These are phyloP conservation scores for Cecidostiba fungosa DNA, from an alignment of 2,888 invertebrate species.

Conservation along the genomic window DNA sequence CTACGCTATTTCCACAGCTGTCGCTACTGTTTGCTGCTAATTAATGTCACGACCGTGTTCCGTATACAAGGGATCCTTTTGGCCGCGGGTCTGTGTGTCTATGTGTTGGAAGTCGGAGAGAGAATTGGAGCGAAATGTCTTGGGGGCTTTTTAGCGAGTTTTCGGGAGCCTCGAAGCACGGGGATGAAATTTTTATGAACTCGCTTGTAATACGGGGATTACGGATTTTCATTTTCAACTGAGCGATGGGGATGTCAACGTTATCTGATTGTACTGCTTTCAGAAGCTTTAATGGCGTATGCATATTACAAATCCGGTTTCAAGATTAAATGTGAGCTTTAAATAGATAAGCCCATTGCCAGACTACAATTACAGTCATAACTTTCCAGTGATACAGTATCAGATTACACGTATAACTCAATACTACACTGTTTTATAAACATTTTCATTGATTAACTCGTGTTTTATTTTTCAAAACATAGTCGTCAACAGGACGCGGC, in stretches of 20 bases:
- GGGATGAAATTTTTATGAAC: constrained; percentile 7
- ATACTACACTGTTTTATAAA: neutral
- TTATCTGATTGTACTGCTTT: neutral
- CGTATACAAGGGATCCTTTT: constrained; percentile 6
- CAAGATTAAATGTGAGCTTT: constrained; percentile 5
- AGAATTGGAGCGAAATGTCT: constrained; percentile 6
- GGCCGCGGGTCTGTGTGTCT: neutral
- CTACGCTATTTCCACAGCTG: constrained; percentile 45
- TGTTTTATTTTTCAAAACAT: neutral
- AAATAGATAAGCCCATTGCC: constrained; percentile 6
- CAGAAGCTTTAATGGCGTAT: neutral
- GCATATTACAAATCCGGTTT: constrained; percentile 7
- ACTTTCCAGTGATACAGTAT: neutral
- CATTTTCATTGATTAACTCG: neutral
- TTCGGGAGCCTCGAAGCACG: neutral
- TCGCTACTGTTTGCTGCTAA: constrained; percentile 47
- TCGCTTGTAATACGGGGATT: constrained; percentile 4
- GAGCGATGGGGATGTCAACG: neutral
- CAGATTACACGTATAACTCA: neutral
- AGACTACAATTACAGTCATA: neutral
- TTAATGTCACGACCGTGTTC: constrained; percentile 35
- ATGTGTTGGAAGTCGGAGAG: neutral
- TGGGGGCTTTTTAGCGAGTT: constrained; percentile 10
- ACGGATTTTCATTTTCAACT: neutral
- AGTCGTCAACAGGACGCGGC: neutral